Evolutionary conservation across 23 tunicate genomes (phyloP).

Genomic region (Styela plicata): DNA sequence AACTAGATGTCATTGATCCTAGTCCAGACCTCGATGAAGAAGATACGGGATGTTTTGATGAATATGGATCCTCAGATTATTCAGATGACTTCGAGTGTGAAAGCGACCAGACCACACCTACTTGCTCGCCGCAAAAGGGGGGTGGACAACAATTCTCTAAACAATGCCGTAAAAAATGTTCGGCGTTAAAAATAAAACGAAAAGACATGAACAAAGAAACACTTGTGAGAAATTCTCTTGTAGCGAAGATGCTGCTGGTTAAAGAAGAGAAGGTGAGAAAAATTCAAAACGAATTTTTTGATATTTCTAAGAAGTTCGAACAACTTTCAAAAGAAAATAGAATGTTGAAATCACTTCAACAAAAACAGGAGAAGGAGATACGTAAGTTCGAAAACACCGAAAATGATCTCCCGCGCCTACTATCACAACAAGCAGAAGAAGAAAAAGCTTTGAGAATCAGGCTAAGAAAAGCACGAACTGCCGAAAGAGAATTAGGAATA

Average conservation of each 20-base stretch:
- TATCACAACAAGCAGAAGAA: conserved; percentile 74
- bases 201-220: not conserved
- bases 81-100: not conserved
- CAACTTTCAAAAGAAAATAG: conserved; percentile 57
- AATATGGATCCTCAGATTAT: not conserved
- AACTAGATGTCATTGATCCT: not conserved
- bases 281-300: conserved; percentile 48
- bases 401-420: conserved; percentile 68
- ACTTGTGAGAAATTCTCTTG: not conserved
- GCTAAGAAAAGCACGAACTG: conserved; percentile 50
- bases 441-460: conserved; percentile 62
- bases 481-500: conserved; percentile 54
- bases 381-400: conserved; percentile 63
- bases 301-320: conserved; percentile 33
- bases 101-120: not conserved
- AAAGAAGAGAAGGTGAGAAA: conserved; percentile 26
- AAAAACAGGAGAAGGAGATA: conserved; percentile 55
- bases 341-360: conserved; percentile 64
- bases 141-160: too few species aligned
- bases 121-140: too few species aligned
- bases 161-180: too few species aligned
- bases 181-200: too few species aligned
- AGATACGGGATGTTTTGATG: not conserved
- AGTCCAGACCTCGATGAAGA: not conserved
- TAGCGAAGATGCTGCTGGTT: not conserved